A percentile compares a stretch with the other conserved stretches of the same genome.
These are phyloP conservation scores for Drosophila pseudotakahashii DNA, from an alignment of 2,888 invertebrate species.

Conservation along the genomic window DNA sequence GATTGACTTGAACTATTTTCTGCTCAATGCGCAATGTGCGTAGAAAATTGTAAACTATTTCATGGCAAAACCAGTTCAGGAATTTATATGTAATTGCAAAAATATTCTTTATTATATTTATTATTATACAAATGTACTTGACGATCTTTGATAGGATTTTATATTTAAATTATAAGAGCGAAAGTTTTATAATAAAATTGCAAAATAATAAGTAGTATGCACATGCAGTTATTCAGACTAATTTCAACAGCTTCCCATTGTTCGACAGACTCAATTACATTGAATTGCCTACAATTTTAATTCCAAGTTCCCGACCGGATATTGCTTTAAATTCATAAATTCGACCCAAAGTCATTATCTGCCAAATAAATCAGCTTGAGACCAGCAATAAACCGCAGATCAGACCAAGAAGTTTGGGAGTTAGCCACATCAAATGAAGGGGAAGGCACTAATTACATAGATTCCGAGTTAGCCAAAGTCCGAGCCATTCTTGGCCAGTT, in stretches of 20 bases:
- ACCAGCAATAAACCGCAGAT: conserved; percentile 32
- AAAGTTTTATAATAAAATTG: no score
- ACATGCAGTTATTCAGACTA: no score
- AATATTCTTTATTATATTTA: neutral
- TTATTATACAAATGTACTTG: neutral
- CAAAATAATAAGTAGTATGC: no score
- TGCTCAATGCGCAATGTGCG: neutral
- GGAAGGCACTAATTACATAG: conserved; percentile 60
- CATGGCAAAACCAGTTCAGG: neutral
- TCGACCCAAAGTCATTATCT: conserved; percentile 41
- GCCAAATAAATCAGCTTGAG: conserved; percentile 15
- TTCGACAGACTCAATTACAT: conserved; percentile 55
- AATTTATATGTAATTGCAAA: neutral
- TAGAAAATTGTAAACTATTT: conserved; percentile 20
- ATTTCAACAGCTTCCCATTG: neutral
- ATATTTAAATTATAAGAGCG: no score
- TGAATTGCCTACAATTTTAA: conserved; percentile 30
- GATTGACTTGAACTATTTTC: conserved; percentile 35
- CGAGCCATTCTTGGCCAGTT: conserved; percentile 35
- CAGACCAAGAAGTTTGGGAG: neutral
- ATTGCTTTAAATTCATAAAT: conserved; percentile 66
- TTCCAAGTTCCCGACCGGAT: conserved; percentile 54
- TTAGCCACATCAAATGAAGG: conserved; percentile 43
- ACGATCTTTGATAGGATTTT: no score
- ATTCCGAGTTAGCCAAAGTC: conserved; percentile 18